Evolutionary conservation across 1,140 invertebrate genomes (phyloP).

Genomic region (Aphis gossypii): DNA sequence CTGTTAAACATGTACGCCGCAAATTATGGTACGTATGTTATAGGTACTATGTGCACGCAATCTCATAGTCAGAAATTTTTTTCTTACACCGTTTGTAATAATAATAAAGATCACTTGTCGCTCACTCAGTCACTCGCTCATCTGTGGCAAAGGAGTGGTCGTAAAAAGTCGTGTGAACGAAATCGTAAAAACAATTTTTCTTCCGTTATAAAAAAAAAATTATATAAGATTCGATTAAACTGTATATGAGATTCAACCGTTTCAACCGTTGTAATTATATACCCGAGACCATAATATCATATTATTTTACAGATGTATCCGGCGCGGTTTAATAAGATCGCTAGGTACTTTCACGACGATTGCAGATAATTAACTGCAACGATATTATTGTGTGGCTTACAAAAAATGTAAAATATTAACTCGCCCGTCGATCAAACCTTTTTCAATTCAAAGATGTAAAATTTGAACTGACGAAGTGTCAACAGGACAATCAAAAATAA

Average conservation of each 20-base stretch:
- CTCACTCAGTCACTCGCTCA: background rate
- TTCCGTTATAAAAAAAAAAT: background rate
- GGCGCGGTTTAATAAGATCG: background rate
- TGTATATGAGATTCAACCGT: background rate
- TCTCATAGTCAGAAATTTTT: background rate
- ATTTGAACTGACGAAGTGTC: background rate
- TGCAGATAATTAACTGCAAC: background rate
- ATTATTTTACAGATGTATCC: background rate
- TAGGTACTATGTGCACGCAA: background rate
- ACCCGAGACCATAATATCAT: background rate
- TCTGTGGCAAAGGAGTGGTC: background rate
- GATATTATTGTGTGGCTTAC: background rate
- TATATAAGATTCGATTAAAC: background rate
- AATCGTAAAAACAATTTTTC: background rate
- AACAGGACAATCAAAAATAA: background rate
- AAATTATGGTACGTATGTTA: background rate
- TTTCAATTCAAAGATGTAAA: too few species aligned
- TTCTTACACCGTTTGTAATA: background rate
- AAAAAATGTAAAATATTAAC: background rate
- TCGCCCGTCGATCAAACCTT: background rate
- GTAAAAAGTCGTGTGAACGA: slow-evolving; percentile 5
- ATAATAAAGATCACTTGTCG: background rate
- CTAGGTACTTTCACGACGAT: background rate
- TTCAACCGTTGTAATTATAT: background rate
- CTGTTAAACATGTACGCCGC: background rate